Percentiles rank a stretch among this genome's conserved stretches.
phyloP scores from a whole-genome alignment of 1,140 invertebrate species.

The Sinella curviseta region DNA sequence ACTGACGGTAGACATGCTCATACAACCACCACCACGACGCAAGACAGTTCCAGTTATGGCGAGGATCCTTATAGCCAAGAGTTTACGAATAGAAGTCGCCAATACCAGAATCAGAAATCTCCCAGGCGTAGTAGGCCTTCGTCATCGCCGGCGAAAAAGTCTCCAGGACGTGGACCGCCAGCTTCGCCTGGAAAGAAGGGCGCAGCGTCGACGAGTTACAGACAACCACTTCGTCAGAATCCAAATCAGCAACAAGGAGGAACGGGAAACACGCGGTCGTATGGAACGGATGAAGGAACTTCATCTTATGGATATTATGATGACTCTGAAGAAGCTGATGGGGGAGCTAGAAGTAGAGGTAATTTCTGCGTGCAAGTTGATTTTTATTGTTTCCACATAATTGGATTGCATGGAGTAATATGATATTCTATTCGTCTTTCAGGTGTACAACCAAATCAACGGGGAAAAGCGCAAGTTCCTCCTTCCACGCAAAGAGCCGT shows the following conservation, averaged over 20 bases:
- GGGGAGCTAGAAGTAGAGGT: neutral
- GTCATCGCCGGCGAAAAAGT: neutral
- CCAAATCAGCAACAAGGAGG: neutral
- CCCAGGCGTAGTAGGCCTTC: no score
- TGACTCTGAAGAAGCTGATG: neutral
- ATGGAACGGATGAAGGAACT: no score
- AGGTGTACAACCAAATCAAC: no score
- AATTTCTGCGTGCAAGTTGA: no score
- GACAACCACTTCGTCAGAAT: neutral
- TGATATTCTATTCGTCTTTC: no score
- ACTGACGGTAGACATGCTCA: neutral
- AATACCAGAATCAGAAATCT: neutral
- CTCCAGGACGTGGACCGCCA: neutral
- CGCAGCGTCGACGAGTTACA: neutral
- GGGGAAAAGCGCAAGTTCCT: no score
- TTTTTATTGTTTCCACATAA: no score
- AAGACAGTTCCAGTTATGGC: no score
- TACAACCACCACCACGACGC: neutral
- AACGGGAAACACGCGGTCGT: no score
- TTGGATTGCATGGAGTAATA: no score
- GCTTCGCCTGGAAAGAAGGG: neutral
- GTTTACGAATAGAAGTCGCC: neutral
- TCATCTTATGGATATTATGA: neutral
- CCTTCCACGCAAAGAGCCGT: no score
- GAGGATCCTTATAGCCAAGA: no score